A percentile compares a stretch with the other conserved stretches of the same genome.
Evolutionary conservation across 2,888 invertebrate species (phyloP).

Genomic region (Incurvaria masculella): DNA sequence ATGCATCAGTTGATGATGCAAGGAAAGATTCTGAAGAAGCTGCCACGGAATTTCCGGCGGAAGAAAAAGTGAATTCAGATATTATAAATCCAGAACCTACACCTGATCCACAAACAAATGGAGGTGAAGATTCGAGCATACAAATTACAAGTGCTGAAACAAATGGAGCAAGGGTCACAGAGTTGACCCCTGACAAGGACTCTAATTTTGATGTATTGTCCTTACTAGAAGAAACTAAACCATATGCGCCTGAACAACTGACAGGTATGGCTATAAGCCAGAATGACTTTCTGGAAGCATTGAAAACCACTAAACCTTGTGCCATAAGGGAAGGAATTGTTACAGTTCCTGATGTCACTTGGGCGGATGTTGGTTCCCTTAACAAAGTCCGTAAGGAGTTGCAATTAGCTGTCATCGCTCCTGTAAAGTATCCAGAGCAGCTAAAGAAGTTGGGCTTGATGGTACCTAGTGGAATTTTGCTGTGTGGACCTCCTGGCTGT

Average conservation of each 20-base stretch:
- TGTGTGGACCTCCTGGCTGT: constrained; percentile 97
- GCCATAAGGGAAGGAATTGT: constrained; percentile 97
- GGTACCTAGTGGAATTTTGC: constrained; percentile 83
- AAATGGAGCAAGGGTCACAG: constrained; percentile 15
- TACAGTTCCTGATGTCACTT: constrained; percentile 95
- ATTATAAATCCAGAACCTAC: constrained; percentile 14
- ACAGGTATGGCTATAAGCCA: constrained; percentile 64
- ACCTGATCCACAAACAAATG: constrained; percentile 15
- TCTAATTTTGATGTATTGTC: constrained; percentile 51
- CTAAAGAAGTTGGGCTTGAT: constrained; percentile 75
- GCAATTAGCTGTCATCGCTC: constrained; percentile 87
- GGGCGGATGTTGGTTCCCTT: constrained; percentile 95
- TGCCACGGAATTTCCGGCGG: constrained; percentile 5
- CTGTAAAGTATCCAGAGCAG: constrained; percentile 82
- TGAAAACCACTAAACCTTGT: constrained; percentile 85
- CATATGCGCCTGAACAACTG: constrained; percentile 62
- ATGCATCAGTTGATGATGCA: constrained; percentile 3
- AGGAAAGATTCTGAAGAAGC: constrained; percentile 6
- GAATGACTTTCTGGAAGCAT: constrained; percentile 73
- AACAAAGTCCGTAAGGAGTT: constrained; percentile 84
- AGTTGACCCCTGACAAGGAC: constrained; percentile 27
- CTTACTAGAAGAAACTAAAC: constrained; percentile 64
- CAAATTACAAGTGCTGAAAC: constrained; percentile 12
- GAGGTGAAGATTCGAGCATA: constrained; percentile 6
- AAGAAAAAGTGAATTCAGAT: constrained; percentile 9